Evolutionary conservation across 2,888 invertebrate species (phyloP).

Genomic region (Drosophila mettleri): DNA sequence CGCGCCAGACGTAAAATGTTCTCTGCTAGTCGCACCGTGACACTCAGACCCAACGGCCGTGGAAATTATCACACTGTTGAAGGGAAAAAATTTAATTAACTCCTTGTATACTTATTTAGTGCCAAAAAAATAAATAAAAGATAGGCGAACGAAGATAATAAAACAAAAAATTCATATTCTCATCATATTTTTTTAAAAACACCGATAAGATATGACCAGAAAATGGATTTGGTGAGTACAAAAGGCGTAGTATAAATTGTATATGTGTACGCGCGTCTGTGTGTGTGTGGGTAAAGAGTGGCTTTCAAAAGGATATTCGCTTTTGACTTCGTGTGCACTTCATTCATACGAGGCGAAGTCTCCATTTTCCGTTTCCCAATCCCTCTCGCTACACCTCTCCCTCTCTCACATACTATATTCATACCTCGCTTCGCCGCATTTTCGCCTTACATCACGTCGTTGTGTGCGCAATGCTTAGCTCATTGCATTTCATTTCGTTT

Average conservation of each 20-base stretch:
- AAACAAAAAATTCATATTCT: neutral
- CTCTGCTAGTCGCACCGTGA: conserved; percentile 50
- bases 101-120: neutral
- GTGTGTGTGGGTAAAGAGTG: neutral
- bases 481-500: conserved; percentile 52
- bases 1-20: conserved; percentile 41
- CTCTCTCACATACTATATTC: neutral
- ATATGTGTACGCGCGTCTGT: neutral
- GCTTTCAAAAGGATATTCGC: conserved; percentile 47
- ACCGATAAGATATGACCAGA: conserved; percentile 32
- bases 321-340: conserved; percentile 42
- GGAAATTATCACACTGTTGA: neutral
- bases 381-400: neutral
- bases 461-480: conserved; percentile 48
- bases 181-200: neutral
- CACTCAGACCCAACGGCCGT: conserved; percentile 51
- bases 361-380: conserved; percentile 43
- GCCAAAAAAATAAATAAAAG: neutral
- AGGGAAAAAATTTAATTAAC: neutral
- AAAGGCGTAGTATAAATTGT: conserved; percentile 10
- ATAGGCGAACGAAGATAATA: neutral
- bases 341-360: conserved; percentile 58
- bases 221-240: conserved; percentile 62
- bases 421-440: conserved; percentile 24
- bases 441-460: conserved; percentile 19